Evolutionary conservation across 2,797 vertebrate genomes (phyloP), one percentile per base, ranked within the genome.

Genomic region (Sternarchorhynchus goeldii): DNA sequence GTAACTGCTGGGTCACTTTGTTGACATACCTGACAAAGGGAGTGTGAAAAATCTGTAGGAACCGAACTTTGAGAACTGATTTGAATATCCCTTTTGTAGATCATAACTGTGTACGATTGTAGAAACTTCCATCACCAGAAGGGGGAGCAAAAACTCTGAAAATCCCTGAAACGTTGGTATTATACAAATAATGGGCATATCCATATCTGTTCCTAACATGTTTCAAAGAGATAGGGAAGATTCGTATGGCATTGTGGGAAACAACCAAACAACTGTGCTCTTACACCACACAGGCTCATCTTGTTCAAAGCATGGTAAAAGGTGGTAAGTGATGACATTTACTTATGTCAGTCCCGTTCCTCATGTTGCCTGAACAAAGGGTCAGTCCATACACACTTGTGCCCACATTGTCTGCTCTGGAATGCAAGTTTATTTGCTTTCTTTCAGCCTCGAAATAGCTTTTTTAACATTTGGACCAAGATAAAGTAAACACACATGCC

Each of bases 351-450:
- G 3, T 41, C 31, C 21, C 64, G 29, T 73, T 85, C 81, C n/a
- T 73, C 75, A 3, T 56, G 31, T 66, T 81, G 80, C 74, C 79
- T 69, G 82, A 85, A 79, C 77, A 18, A 77, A 31, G 77, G 29
- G 82, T 79, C 45, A 65, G 75, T 71, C 72, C 66, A n/a, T 25
- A 25, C 45, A 50, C 58, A 75, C 53, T 70, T 82, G 79, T 87
- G 79, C 87, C 83, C 83, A 82, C 86, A 87, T 88, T 85, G 89
- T 90, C 87, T 86, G 75, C 85, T 83, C 81, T 85, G 87, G 85
- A 87, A 88, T 88, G 82, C 85, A 87, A 91, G 88, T 91, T 92
- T 92, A 90, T 91, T 90, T 89, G 86, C 84, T 85, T 89, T 88
- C 82, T 89, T 89, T 86, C 17, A 20, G 79, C 76, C 82, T 84